These are phyloP conservation scores for Eudemis profundana DNA, from an alignment of 2,888 invertebrate genomes.

Conservation along the genomic window DNA sequence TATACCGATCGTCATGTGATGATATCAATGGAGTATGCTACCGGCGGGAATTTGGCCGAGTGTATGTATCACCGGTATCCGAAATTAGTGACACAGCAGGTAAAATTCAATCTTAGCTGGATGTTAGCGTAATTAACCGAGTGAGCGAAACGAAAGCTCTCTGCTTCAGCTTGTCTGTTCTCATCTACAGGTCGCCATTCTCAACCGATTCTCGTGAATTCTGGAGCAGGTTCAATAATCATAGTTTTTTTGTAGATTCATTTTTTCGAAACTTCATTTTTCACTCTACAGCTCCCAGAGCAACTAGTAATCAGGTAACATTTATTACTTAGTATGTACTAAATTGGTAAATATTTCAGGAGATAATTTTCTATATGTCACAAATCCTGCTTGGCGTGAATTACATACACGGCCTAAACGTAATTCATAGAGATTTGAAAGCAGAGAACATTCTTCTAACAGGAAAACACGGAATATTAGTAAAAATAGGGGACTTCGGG, in stretches of 20 bases:
- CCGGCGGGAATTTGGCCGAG: constrained; percentile 90
- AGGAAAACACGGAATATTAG: constrained; percentile 87
- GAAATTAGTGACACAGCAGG: constrained; percentile 86
- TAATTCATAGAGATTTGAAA: constrained; percentile 94
- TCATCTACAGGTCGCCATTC: too few relatives aligned
- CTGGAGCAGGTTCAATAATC: too few relatives aligned
- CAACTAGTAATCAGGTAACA: too few relatives aligned
- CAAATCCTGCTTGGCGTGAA: constrained; percentile 92
- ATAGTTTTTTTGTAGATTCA: too few relatives aligned
- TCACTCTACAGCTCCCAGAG: too few relatives aligned
- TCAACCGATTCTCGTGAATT: too few relatives aligned
- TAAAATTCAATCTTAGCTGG: too few relatives aligned
- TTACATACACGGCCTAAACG: constrained; percentile 91
- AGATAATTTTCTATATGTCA: constrained; percentile 88
- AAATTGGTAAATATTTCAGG: constrained; percentile 78
- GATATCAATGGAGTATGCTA: constrained; percentile 96
- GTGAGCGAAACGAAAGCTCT: too few relatives aligned
- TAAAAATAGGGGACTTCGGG: constrained; percentile 95
- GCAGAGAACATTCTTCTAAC: constrained; percentile 93
- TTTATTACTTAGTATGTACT: too few relatives aligned
- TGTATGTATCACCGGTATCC: constrained; percentile 86
- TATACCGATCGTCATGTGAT: constrained; percentile 85
- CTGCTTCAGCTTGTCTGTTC: too few relatives aligned
- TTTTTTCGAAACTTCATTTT: not conserved
- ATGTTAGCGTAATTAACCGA: not conserved